Conservation (phyloP, 2,888 invertebrate species). For the Halictus ligatus region DNA sequence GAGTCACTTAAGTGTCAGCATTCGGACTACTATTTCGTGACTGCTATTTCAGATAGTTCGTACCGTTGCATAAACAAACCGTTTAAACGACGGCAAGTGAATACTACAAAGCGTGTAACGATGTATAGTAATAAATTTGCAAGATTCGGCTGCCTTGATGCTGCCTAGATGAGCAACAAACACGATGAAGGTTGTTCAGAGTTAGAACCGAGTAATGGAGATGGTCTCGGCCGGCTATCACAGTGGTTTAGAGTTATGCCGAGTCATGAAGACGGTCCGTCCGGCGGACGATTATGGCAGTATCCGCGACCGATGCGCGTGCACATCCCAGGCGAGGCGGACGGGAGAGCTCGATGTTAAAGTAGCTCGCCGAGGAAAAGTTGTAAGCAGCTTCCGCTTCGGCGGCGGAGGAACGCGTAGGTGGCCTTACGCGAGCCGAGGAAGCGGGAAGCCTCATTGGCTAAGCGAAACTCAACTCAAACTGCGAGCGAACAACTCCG, state of each 20-base stretch:
- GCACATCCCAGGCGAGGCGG: not conserved
- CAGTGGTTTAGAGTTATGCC: not conserved
- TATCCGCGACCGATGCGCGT: not conserved
- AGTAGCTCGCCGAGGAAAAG: slow-evolving; percentile 70
- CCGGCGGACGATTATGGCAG: not conserved
- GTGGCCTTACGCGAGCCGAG: slow-evolving; percentile 44
- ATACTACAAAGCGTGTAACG: no score
- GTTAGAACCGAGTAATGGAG: not conserved
- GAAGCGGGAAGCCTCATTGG: slow-evolving; percentile 61
- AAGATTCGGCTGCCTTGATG: not conserved
- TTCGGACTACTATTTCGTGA: no score
- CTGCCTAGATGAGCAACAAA: not conserved
- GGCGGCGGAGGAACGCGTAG: slow-evolving; percentile 34
- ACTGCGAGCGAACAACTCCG: slow-evolving; percentile 72
- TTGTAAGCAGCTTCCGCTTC: slow-evolving; percentile 73
- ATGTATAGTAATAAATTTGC: not conserved
- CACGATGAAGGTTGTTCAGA: not conserved
- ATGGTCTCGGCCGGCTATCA: not conserved
- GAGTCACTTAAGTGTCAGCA: no score
- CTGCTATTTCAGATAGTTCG: no score
- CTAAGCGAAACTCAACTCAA: slow-evolving; percentile 71
- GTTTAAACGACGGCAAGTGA: no score
- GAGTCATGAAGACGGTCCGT: not conserved
- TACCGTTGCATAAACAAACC: no score
- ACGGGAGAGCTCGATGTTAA: slow-evolving; percentile 60